These are phyloP conservation scores for Prochilodus magdalenae DNA, from an alignment of 2,113 vertebrate species.

Conservation along the genomic window DNA sequence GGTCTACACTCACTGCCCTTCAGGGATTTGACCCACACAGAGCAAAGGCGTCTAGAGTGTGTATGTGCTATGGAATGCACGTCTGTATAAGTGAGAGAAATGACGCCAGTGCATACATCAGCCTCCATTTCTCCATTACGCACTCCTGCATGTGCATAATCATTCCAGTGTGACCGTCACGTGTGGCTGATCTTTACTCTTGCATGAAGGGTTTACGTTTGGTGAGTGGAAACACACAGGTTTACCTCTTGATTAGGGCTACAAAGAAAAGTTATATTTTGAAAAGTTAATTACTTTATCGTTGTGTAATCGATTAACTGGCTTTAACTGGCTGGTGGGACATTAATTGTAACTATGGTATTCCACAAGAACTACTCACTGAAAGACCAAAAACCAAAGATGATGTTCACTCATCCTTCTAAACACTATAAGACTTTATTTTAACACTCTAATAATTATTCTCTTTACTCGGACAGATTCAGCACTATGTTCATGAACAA, in stretches of 20 bases:
- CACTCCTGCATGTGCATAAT: neutral
- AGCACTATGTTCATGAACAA: too few species aligned
- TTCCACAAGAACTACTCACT: too few species aligned
- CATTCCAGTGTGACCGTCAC: constrained; percentile 14
- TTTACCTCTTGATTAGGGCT: neutral
- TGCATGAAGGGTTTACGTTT: neutral
- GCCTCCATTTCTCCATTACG: neutral
- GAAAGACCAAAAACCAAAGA: too few species aligned
- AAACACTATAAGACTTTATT: too few species aligned
- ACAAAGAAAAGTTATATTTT: neutral
- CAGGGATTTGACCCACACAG: neutral
- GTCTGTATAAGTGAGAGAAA: constrained; percentile 6
- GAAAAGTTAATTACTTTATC: neutral
- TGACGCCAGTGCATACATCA: neutral
- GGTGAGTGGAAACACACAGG: neutral
- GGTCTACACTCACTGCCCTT: constrained; percentile 18
- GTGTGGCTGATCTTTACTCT: constrained; percentile 38
- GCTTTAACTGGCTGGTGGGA: too few species aligned
- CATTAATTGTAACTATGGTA: too few species aligned
- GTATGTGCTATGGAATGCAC: neutral
- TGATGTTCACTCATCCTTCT: too few species aligned
- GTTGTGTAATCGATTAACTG: too few species aligned
- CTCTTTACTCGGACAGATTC: too few species aligned
- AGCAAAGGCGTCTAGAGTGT: neutral
- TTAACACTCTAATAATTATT: too few species aligned